Percentiles rank a stretch among this genome's conserved stretches.
Evolutionary conservation across 2,113 vertebrate species (phyloP).

Genomic region (Eublepharis macularius): DNA sequence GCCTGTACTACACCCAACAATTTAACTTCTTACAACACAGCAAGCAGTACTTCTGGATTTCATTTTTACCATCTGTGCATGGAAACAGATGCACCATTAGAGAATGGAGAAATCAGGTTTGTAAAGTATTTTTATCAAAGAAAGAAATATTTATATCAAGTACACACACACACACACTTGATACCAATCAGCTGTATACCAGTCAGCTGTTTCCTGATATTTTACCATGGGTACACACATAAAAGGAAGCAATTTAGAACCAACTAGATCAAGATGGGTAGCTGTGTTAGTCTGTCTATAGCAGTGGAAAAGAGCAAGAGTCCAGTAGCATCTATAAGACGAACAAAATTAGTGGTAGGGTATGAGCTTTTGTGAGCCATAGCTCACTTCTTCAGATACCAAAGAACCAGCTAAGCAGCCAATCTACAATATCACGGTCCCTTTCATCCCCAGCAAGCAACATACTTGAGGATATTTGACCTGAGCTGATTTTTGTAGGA

Average conservation of each 20-base stretch:
- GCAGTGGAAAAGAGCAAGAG: too few relatives aligned
- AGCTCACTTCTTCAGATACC: too few relatives aligned
- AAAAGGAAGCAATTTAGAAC: not conserved
- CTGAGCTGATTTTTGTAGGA: not conserved
- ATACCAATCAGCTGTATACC: not conserved
- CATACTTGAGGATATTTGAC: not conserved
- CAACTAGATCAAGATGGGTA: too few relatives aligned
- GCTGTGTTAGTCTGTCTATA: too few relatives aligned
- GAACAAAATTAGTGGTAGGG: too few relatives aligned
- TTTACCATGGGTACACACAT: not conserved
- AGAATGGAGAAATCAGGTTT: conserved; percentile 4
- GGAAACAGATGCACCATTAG: too few relatives aligned
- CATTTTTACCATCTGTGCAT: not conserved
- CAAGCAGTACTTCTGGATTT: not conserved
- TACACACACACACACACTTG: too few relatives aligned
- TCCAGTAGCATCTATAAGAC: too few relatives aligned
- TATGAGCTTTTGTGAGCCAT: too few relatives aligned
- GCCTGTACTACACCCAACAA: not conserved
- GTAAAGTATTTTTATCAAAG: conserved; percentile 29
- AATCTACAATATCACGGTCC: not conserved
- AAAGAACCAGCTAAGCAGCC: not conserved
- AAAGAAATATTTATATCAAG: not conserved
- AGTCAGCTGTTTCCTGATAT: not conserved
- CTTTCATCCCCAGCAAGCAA: too few relatives aligned
- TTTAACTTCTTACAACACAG: not conserved